phyloP scores from a whole-genome alignment of 2,888 invertebrate genomes.

The Ormyrus thymus region DNA sequence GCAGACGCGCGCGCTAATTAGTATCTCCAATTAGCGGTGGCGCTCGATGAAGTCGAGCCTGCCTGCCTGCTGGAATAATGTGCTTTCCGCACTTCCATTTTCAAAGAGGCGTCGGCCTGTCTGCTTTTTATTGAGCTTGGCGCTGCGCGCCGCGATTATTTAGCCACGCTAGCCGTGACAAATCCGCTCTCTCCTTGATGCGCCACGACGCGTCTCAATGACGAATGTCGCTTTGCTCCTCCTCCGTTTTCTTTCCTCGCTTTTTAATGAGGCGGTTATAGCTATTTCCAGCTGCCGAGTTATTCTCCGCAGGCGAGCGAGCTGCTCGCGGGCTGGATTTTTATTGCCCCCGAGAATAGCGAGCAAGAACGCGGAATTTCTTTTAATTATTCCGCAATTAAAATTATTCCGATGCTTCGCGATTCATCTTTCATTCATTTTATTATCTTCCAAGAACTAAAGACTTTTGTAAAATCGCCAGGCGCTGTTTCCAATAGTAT shows the following conservation, averaged over 20 bases:
- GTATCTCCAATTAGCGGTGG: slow-evolving; percentile 51
- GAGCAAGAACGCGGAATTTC: no score
- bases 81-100: slow-evolving; percentile 32
- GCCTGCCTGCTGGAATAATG: slow-evolving; percentile 6
- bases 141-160: not conserved
- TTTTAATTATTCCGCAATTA: no score
- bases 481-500: no score
- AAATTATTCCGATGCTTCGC: no score
- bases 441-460: no score
- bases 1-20: slow-evolving; percentile 40
- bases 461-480: no score
- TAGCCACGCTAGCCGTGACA: not conserved
- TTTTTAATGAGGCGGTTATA: no score
- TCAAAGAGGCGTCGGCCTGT: not conserved
- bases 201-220: slow-evolving; percentile 8
- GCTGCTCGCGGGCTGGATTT: no score
- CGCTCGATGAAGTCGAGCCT: slow-evolving; percentile 28
- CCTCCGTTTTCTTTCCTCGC: not conserved
- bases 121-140: slow-evolving; percentile 16
- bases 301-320: no score
- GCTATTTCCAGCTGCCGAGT: no score
- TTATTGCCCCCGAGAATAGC: no score
- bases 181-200: slow-evolving; percentile 2
- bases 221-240: not conserved
- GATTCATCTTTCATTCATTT: no score